Percentiles rank a stretch among this genome's conserved stretches.
Conservation (phyloP, 2,113 vertebrate genomes). For the Stegostoma tigrinum region DNA sequence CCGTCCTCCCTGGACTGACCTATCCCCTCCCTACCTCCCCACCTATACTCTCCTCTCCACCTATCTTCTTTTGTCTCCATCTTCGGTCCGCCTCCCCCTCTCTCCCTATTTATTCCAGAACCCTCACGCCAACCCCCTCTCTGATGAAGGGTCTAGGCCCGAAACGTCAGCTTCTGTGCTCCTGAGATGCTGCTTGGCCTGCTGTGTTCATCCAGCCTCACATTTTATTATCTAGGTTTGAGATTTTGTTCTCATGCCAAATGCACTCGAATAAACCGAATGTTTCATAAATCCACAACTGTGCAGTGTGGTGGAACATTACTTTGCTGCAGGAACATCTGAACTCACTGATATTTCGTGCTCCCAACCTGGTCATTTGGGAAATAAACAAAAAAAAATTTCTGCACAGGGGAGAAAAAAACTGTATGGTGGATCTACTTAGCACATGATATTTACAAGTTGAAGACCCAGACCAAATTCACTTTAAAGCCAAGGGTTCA, state of each 20-base stretch:
- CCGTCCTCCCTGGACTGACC: too few species aligned
- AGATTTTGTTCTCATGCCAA: not conserved
- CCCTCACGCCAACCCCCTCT: too few species aligned
- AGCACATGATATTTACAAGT: not conserved
- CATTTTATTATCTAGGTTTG: too few species aligned
- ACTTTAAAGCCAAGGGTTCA: not conserved
- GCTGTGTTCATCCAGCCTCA: too few species aligned
- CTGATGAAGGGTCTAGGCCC: too few species aligned
- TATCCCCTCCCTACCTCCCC: too few species aligned
- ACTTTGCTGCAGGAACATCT: not conserved
- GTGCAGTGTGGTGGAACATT: not conserved
- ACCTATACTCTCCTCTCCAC: too few species aligned
- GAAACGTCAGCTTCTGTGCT: too few species aligned
- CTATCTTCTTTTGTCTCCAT: too few species aligned
- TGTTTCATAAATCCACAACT: not conserved
- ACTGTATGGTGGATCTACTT: not conserved
- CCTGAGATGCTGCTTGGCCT: too few species aligned
- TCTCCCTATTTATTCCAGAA: too few species aligned
- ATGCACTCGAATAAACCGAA: not conserved
- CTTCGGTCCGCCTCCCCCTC: too few species aligned
- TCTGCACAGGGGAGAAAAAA: not conserved
- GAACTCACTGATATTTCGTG: not conserved
- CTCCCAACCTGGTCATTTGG: not conserved
- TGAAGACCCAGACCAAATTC: not conserved
- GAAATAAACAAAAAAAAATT: not conserved